Evolutionary conservation across 2,888 invertebrate genomes (phyloP).

Genomic region (Hydrotaea diabolus): DNA sequence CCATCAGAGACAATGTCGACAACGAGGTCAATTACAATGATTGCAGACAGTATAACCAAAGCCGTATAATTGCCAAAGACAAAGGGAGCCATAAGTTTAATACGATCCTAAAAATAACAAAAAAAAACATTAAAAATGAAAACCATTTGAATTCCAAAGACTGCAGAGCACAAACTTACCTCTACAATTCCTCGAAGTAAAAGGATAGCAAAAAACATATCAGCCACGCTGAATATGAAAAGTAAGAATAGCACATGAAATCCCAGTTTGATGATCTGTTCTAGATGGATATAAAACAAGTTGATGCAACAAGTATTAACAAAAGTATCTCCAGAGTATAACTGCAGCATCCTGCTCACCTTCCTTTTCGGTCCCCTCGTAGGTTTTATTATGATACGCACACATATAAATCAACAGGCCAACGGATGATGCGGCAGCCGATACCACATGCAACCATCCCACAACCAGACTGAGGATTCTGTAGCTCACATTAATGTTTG

Average conservation of each 20-base stretch:
- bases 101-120: not conserved
- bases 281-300: not conserved
- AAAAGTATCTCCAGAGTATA: not conserved
- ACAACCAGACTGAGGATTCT: not conserved
- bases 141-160: not conserved
- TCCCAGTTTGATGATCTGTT: not conserved
- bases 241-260: not conserved
- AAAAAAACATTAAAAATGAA: not conserved
- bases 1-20: not conserved
- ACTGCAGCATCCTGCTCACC: not conserved
- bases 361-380: not conserved
- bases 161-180: not conserved
- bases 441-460: not conserved
- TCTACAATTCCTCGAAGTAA: not conserved
- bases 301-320: not conserved
- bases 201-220: not conserved
- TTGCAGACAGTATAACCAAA: not conserved
- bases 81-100: constrained; percentile 8
- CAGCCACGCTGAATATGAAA: not conserved
- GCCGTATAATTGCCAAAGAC: not conserved
- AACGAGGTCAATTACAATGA: not conserved
- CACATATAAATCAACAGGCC: not conserved
- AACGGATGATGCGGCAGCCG: not conserved
- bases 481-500: not conserved
- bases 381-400: not conserved